phyloP scores from a whole-genome alignment of 2,113 vertebrate species.

The Microtus oregoni region DNA sequence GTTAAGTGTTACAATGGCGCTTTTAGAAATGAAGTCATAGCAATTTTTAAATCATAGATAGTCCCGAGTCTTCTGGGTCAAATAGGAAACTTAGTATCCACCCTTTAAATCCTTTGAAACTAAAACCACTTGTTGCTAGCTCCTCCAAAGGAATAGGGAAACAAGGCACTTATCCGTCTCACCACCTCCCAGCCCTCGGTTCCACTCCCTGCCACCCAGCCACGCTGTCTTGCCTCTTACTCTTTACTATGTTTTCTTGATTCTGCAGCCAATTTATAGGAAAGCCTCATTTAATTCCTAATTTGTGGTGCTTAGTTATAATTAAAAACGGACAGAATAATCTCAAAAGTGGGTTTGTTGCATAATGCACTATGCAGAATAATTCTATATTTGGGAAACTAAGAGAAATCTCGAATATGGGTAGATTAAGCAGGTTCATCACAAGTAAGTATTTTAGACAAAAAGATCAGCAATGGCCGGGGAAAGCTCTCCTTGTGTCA shows the following conservation, averaged over 20 bases:
- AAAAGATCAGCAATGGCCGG: background rate
- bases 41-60: background rate
- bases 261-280: background rate
- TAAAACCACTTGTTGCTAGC: background rate
- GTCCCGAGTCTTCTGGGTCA: background rate
- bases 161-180: background rate
- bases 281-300: background rate
- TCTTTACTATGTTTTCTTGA: background rate
- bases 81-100: background rate
- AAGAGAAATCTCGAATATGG: background rate
- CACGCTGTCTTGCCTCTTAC: background rate
- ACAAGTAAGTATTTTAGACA: background rate
- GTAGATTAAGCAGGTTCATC: background rate
- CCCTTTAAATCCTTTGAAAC: background rate
- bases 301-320: background rate
- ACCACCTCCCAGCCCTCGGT: background rate
- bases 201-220: background rate
- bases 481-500: background rate
- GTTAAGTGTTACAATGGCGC: background rate
- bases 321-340: background rate
- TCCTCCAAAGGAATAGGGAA: background rate
- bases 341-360: conserved; percentile 19
- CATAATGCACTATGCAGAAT: background rate
- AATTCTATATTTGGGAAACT: conserved; percentile 6
- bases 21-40: background rate